Percentiles rank a stretch among this genome's conserved stretches.
Evolutionary conservation across 2,113 vertebrate genomes (phyloP).

Genomic region (Syngnathoides biaculeatus): DNA sequence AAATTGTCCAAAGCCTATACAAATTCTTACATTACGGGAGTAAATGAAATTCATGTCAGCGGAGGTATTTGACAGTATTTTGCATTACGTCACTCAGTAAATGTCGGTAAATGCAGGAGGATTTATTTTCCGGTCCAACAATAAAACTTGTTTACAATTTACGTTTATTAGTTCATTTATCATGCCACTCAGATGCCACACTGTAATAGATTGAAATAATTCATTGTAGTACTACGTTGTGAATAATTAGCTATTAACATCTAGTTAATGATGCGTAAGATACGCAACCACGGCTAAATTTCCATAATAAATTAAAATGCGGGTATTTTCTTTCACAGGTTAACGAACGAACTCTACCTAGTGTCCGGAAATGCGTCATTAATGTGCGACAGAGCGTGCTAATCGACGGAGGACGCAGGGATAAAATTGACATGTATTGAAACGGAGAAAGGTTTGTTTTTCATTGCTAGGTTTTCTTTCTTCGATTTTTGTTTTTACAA

Average conservation of each 20-base stretch:
- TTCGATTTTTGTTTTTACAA: not conserved
- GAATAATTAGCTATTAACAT: not conserved
- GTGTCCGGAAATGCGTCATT: conserved; percentile 35
- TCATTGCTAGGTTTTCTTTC: accelerated
- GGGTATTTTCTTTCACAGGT: not conserved
- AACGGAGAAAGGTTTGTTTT: conserved; percentile 24
- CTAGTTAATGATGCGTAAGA: not conserved
- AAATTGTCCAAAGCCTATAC: not conserved
- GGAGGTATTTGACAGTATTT: too few relatives aligned
- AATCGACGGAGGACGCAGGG: conserved; percentile 47
- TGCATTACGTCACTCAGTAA: too few relatives aligned
- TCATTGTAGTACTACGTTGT: not conserved
- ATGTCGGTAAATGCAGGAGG: too few relatives aligned
- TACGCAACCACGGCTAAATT: not conserved
- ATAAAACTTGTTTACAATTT: too few relatives aligned
- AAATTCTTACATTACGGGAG: not conserved
- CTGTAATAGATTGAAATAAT: not conserved
- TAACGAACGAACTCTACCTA: accelerated
- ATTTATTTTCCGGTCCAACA: too few relatives aligned
- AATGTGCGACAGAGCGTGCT: conserved; percentile 40
- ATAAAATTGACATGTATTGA: conserved; percentile 25
- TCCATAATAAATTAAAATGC: too few relatives aligned
- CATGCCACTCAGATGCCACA: conserved; percentile 7
- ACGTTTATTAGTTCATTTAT: not conserved
- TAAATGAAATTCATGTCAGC: too few relatives aligned